Evolutionary conservation across 2,888 invertebrate genomes (phyloP).

Genomic region (Limnephilus lunatus): DNA sequence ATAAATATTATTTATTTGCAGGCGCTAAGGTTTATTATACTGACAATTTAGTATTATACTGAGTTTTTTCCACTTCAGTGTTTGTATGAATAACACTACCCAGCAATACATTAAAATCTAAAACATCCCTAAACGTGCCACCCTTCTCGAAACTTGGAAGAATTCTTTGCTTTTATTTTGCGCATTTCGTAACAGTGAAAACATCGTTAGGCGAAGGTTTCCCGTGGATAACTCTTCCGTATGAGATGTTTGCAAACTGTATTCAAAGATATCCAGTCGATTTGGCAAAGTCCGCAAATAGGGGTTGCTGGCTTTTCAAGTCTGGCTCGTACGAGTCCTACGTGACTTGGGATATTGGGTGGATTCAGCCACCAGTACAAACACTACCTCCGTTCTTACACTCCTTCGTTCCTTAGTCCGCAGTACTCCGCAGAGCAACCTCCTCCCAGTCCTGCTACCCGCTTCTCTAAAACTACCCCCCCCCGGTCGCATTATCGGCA

Average conservation of each 20-base stretch:
- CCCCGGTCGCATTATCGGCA: not conserved
- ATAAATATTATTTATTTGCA: no score
- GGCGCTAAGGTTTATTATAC: no score
- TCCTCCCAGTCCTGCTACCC: not conserved
- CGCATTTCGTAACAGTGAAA: slow-evolving; percentile 59
- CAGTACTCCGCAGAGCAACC: not conserved
- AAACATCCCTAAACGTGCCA: not conserved
- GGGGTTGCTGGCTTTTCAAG: slow-evolving; percentile 62
- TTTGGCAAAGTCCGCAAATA: slow-evolving; percentile 48
- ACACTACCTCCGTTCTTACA: not conserved
- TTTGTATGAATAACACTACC: not conserved
- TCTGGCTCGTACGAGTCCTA: slow-evolving; percentile 49
- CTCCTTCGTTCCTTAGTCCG: not conserved
- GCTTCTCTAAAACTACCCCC: not conserved
- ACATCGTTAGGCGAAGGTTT: slow-evolving; percentile 56
- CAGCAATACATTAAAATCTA: not conserved
- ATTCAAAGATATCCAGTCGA: slow-evolving; percentile 61
- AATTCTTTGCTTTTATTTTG: slow-evolving; percentile 49
- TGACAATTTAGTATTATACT: no score
- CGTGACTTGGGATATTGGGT: not conserved
- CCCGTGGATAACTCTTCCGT: not conserved
- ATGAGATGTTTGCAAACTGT: slow-evolving; percentile 64
- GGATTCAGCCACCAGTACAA: not conserved
- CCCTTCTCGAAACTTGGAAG: slow-evolving; percentile 10
- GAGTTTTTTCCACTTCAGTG: no score